Evolutionary conservation across 2,888 invertebrate species (phyloP).

Genomic region (Dasypolia templi): DNA sequence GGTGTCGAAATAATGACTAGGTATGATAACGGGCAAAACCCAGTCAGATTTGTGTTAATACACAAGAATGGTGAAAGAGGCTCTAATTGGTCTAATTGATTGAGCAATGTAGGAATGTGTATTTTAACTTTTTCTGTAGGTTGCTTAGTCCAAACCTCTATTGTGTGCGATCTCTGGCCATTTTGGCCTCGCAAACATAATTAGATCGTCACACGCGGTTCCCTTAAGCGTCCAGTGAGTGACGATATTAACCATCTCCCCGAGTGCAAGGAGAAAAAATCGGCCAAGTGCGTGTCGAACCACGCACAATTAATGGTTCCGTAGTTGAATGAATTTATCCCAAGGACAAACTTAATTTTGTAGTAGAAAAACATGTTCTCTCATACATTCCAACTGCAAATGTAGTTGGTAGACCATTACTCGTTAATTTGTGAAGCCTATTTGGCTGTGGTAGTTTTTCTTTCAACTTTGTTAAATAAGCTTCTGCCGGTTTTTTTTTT

Average conservation of each 20-base stretch:
- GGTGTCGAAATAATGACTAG: constrained; percentile 30
- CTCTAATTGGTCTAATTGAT: constrained; percentile 17
- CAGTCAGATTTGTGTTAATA: neutral
- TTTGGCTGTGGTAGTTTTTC: too few relatives aligned
- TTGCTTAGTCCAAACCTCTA: neutral
- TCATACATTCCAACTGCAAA: too few relatives aligned
- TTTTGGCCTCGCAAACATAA: neutral
- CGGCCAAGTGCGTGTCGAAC: too few relatives aligned
- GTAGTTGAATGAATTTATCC: too few relatives aligned
- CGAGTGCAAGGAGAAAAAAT: neutral
- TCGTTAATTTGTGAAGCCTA: too few relatives aligned
- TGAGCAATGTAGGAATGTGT: constrained; percentile 4
- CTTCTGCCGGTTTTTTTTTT: too few relatives aligned
- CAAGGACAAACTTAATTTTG: too few relatives aligned
- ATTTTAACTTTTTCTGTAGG: neutral
- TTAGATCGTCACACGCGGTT: neutral
- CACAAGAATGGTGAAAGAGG: neutral
- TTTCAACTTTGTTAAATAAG: too few relatives aligned
- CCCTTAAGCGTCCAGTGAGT: neutral
- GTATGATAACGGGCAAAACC: constrained; percentile 12
- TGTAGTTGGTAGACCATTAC: too few relatives aligned
- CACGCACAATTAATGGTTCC: too few relatives aligned
- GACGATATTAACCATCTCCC: neutral
- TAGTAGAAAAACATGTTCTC: too few relatives aligned
- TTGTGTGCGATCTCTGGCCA: neutral